Evolutionary conservation across 2,888 invertebrate genomes (phyloP), one percentile per base, ranked within the genome.

Genomic region (Eutolmus rufibarbis): DNA sequence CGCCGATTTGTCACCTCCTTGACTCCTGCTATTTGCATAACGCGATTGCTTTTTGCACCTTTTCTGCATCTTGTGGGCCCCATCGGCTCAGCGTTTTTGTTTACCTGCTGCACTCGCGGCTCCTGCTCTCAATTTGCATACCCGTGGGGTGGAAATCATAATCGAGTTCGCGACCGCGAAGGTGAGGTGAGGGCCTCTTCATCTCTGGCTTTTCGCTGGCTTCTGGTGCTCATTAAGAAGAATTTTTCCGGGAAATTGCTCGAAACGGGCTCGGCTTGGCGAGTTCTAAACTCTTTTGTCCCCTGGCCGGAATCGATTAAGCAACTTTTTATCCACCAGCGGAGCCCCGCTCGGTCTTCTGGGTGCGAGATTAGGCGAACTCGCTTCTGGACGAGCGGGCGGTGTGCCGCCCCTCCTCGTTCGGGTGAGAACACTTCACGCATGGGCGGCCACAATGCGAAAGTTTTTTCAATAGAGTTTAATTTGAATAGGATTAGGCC

Each of bases 1-100:
- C 78, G 78, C 43, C 78, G 56, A 81, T 81, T 81, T 81, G 81
- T 81, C 81, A 81, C 81, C 81, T 81, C 51, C 81, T 81, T 81
- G 51, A 81, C 51, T 81, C 46, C 81, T 40, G 84, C 37, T 84
- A 43, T 84, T 84, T 84, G 34, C 84, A 74, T 74, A 84, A 23
- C 84, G 23, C 74, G 43, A 43, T 23, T 57, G 9, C 51, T 57
- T 84, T 84, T 84, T 74, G 66, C 66, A 66, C 74, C 66, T 82
- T 82, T 82, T 82, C n/a, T 57, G 37, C 57, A 82, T 57, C 57
- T 84, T 37, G 84, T 23, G 66, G 57, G 84, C 31, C 43, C 40
- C 66, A 19, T 28, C 23, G 66, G 12, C 5, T 37, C 34, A 23
- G 19, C 16, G 40, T 37, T 7, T 19, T 84, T 84, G 84, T 84